A percentile compares a stretch with the other conserved stretches of the same genome.
Evolutionary conservation across 1,140 invertebrate genomes (phyloP).

Genomic region (Drosophila obscura): DNA sequence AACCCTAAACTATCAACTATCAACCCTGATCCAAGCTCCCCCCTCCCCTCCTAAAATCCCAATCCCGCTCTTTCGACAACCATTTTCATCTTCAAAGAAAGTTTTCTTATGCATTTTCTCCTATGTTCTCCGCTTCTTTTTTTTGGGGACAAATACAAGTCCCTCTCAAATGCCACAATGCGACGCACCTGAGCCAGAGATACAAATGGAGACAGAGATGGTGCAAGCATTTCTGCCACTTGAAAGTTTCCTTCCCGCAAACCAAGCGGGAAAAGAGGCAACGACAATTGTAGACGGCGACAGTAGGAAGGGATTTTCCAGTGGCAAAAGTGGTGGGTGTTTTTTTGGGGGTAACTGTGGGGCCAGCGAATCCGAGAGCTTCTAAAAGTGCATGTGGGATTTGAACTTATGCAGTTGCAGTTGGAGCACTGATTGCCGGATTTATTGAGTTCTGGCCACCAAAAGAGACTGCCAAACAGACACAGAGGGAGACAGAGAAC

Average conservation of each 20-base stretch:
- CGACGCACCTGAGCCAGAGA: conserved; percentile 57
- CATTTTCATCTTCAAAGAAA: conserved; percentile 21
- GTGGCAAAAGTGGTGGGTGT: background rate
- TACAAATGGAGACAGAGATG: conserved; percentile 24
- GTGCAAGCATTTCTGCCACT: conserved; percentile 68
- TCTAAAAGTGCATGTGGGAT: conserved; percentile 68
- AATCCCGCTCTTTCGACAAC: too few species aligned
- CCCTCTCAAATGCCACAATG: conserved; percentile 56
- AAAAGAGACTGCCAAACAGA: background rate
- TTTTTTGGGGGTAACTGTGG: background rate
- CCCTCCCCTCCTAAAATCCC: too few species aligned
- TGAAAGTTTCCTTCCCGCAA: conserved; percentile 47
- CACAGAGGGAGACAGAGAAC: too few species aligned
- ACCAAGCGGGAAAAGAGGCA: conserved; percentile 3
- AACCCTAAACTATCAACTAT: too few species aligned
- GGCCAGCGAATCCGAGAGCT: conserved; percentile 51
- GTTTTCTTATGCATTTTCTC: conserved; percentile 40
- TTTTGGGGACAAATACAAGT: conserved; percentile 61
- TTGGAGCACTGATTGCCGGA: conserved; percentile 60
- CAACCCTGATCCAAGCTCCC: background rate
- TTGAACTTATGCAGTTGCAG: conserved; percentile 58
- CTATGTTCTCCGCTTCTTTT: background rate
- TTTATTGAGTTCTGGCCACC: conserved; percentile 61
- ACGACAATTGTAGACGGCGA: background rate
- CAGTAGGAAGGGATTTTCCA: background rate